A percentile compares a stretch with the other conserved stretches of the same genome.
Conservation (phyloP, 2,888 invertebrate genomes). For the Ichneumon xanthorius region DNA sequence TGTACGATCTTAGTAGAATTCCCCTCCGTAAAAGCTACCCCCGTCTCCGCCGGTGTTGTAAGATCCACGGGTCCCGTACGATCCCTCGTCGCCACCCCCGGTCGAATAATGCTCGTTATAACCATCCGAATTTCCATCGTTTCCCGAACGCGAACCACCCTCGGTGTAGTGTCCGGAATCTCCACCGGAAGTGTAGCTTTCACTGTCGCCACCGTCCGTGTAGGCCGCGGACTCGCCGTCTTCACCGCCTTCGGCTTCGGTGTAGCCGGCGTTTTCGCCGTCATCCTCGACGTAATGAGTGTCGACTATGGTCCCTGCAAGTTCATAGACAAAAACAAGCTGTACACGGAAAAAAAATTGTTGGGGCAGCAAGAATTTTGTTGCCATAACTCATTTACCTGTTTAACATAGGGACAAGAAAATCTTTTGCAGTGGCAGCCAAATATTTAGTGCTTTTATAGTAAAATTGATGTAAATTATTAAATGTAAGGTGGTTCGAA, state of each 20-base stretch:
- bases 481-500: too few relatives aligned
- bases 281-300: conserved; percentile 74
- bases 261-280: conserved; percentile 72
- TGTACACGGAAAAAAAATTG: too few relatives aligned
- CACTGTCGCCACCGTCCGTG: conserved; percentile 70
- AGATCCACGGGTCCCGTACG: conserved; percentile 74
- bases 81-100: conserved; percentile 74
- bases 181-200: conserved; percentile 75
- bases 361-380: too few relatives aligned
- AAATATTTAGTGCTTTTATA: too few relatives aligned
- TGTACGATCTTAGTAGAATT: conserved; percentile 51
- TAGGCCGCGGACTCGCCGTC: conserved; percentile 69
- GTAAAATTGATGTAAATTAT: too few relatives aligned
- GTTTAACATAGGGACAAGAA: too few relatives aligned
- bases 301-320: conserved; percentile 78
- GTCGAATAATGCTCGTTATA: conserved; percentile 75
- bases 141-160: conserved; percentile 73
- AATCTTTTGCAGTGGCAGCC: too few relatives aligned
- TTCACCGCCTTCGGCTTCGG: conserved; percentile 66
- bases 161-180: conserved; percentile 72
- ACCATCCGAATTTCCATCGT: conserved; percentile 75
- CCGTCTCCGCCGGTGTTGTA: conserved; percentile 73
- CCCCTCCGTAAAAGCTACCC: conserved; percentile 71
- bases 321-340: conserved; percentile 1
- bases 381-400: too few relatives aligned